Base-by-base conservation (phyloP, 2,888 invertebrate genomes). In the Dusona sp. region DNA sequence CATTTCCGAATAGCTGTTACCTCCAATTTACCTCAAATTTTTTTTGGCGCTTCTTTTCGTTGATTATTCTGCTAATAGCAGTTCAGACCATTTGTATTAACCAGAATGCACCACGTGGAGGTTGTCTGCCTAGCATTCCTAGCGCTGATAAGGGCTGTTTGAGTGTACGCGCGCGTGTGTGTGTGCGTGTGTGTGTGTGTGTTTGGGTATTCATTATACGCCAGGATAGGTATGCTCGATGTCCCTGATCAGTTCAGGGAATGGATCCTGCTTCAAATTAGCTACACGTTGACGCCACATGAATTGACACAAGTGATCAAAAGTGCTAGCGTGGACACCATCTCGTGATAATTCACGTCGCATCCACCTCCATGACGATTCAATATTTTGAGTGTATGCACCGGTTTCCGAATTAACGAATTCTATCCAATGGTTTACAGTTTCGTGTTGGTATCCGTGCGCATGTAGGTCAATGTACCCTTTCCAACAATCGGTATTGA, bases 401-500 rank as follows among this genome's bases (percentile, higher is more conserved):
- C 48, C 70, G 11, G 70, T 70, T 16, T 57, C 22, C 2, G 38
- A 29, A 74, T 61, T 16, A 2, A 74, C 74, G 25, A 74, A 74
- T 22, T 57, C 42, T 57, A 11, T 11, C 0, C 42, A 38, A 61
- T 74, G 61, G 8, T 74, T 74, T 6, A 61, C 61, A 1, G 45
- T 70, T 3, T 22, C 48, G 25, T 70, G 48, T 7, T 25, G 13
- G 19, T 48, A 48, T 1, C 61, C 74, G 22, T 74, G 57, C 11
- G 13, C 2, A 16, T 33, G 22, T 16, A 74, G 25, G 6, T 61
- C 11, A 19, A 38, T n/a, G 16, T 74, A 61, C 16, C 61, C 74
- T 25, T 74, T 61, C 74, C 74, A 74, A 42, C 74, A 57, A 74
- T 74, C 61, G 11, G 74, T 74, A 22, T 74, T 22, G 42, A 74